Evolutionary conservation across 2,888 invertebrate species (phyloP), one percentile per base, ranked within the genome.

Genomic region (Caenorhabditis japonica): DNA sequence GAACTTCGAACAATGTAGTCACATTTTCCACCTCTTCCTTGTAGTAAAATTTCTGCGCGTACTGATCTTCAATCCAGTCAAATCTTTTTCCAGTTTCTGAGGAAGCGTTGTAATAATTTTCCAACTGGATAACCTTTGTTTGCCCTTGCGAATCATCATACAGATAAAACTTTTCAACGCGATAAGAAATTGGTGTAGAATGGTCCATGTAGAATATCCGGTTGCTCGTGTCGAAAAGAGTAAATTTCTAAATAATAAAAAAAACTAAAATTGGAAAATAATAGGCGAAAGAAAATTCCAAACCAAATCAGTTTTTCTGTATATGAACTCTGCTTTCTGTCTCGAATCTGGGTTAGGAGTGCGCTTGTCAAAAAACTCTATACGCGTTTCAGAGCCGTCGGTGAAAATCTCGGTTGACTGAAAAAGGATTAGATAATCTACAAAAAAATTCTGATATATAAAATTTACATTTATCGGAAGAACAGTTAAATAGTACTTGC

Each of bases 1-100:
- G 46, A 7, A 43, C 52, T 53, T 46, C 4, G 39, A 46, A 69
- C 13, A 53, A 12, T 3, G 19, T 17, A 8, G 13, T 25, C n/a
- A 36, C n/a, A 19, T 49, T 33, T 5, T 0, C 38, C 5, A 53
- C 10, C 1, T 23, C 7, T 30, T 59, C 59, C n/a, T 59, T 59
- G 41, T 69, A 69, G 25, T 60, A 69, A 33, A 68, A 30, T n/a
- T 5, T 36, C 0, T 25, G 7, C 0, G 51, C 4, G 43, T 66
- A 66, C 4, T 38, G 56, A 39, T 64, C 64, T 52, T 64, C 64
- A 3, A 47, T 38, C 47, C 38, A 55, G 17, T 33, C 36, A 23
- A 21, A 64, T n/a, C n/a, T n/a, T n/a, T n/a, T n/a, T 4, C 53
- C 46, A 13, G 12, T 7, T 34, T 36, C 43, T 10, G 23, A n/a